phyloP scores from a whole-genome alignment of 2,797 vertebrate species.

The Gymnoscopelus braueri region DNA sequence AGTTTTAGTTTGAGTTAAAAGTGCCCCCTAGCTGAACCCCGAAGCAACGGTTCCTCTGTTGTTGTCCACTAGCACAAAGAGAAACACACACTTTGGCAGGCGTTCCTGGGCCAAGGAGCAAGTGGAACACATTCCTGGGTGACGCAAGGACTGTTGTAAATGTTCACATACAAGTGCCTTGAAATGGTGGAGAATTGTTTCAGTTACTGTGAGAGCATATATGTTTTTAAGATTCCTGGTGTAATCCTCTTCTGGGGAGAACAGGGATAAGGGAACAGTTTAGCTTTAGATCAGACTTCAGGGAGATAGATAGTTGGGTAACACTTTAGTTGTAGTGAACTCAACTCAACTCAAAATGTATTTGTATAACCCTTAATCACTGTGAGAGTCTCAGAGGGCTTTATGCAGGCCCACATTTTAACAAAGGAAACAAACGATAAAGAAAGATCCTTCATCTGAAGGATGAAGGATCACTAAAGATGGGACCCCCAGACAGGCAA shows the following conservation, averaged over 20 bases:
- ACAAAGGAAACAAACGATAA: too few relatives aligned
- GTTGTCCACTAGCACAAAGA: neutral
- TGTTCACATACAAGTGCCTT: constrained; percentile 37
- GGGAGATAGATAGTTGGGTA: neutral
- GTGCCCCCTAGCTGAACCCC: constrained; percentile 9
- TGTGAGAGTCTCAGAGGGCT: too few relatives aligned
- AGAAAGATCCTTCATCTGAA: too few relatives aligned
- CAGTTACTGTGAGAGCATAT: neutral
- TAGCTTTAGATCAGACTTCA: neutral
- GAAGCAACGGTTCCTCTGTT: neutral
- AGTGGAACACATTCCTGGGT: constrained; percentile 54
- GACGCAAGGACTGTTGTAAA: constrained; percentile 37
- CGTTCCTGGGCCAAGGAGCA: constrained; percentile 22
- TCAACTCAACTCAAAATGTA: too few relatives aligned
- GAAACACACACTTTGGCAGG: constrained; percentile 21
- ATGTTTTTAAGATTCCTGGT: constrained; percentile 15
- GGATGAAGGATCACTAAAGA: too few relatives aligned
- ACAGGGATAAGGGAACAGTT: neutral
- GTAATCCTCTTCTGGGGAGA: neutral
- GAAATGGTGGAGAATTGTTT: constrained; percentile 5
- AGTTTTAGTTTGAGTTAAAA: constrained; percentile 24
- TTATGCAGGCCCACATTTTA: too few relatives aligned
- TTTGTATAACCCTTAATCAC: too few relatives aligned
- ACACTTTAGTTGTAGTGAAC: too few relatives aligned
- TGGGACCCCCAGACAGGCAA: too few relatives aligned